Evolutionary conservation across 2,797 vertebrate species (phyloP), one percentile per base, ranked within the genome.

Genomic region (Threskiornis aethiopicus): DNA sequence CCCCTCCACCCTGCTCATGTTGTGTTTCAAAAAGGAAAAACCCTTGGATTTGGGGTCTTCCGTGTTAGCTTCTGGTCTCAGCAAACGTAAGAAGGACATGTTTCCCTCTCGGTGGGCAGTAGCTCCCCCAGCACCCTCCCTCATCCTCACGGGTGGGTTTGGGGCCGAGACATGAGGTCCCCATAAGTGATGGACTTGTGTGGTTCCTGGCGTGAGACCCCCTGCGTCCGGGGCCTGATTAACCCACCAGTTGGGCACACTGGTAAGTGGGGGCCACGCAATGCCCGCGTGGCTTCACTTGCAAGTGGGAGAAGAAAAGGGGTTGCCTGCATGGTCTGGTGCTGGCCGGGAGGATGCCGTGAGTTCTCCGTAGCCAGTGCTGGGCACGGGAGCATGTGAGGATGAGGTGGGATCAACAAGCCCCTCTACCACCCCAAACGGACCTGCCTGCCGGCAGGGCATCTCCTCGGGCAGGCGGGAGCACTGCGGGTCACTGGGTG

Each of bases 101-200:
- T 72, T 91, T n/a, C 13, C 11, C 13, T 25, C 17, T 58, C 0
- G 2, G 29, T 6, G 7, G 26, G 41, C 79, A 64, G 13, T 11
- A 71, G 62, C 10, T 64, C 13, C 16, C 26, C 18, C 33, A 26
- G 6, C 21, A 16, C 28, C 42, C n/a, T 88, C 44, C 67, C 12
- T 65, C 9, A 55, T 31, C 31, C 58, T 69, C 6, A 0, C 1
- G 3, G 33, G 5, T 49, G 62, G n/a, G 22, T 72, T 71, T 71
- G 57, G 54, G 44, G 31, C 69, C 28, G 61, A 51, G 39, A 28
- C 24, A 9, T 1, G 5, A 58, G 22, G 66, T 69, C 44, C 18
- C 33, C 41, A 7, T 16, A 41, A 52, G 29, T 0, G 0, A 16
- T 18, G 58, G 54, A 37, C 42, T 77, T 0, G 0, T 57, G 26